These are phyloP conservation scores for Turritopsis dohrnii DNA, from an alignment of 30 jellyfish, hydroid and myxozoan species.

Conservation along the genomic window DNA sequence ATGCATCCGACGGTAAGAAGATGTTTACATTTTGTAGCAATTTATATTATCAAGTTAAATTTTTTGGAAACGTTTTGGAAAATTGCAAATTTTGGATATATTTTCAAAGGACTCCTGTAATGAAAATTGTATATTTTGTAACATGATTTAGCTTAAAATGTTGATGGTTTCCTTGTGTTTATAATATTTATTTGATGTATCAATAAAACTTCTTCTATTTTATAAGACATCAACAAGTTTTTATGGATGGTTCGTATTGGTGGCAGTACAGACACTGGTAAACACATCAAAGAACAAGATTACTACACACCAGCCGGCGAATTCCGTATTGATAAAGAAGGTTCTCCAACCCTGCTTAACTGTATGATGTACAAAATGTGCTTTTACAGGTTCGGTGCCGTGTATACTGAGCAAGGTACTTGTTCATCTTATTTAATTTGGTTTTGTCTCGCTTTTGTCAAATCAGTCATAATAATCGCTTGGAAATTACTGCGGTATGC, in stretches of 20 bases:
- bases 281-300: slow-evolving; percentile 75
- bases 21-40: too few species aligned
- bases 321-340: slow-evolving; percentile 92
- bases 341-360: slow-evolving; percentile 82
- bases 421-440: not conserved
- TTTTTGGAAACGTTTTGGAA: too few species aligned
- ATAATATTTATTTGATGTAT: not conserved
- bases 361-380: slow-evolving; percentile 98
- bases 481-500: not conserved
- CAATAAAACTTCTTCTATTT: not conserved
- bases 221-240: slow-evolving; percentile 78
- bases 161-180: not conserved
- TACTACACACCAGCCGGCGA: slow-evolving; percentile 96
- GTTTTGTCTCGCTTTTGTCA: too few species aligned
- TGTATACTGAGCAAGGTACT: slow-evolving; percentile 95
- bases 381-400: slow-evolving; percentile 96
- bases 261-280: slow-evolving; percentile 96
- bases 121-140: not conserved
- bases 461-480: not conserved
- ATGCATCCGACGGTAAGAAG: slow-evolving; percentile 96
- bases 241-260: slow-evolving; percentile 99
- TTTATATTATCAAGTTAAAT: too few species aligned
- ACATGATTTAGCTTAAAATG: not conserved
- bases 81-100: too few species aligned
- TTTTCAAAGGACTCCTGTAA: too few species aligned